Evolutionary conservation across 2,113 vertebrate species (phyloP), one percentile per base, ranked within the genome.

Genomic region (Alces alces): DNA sequence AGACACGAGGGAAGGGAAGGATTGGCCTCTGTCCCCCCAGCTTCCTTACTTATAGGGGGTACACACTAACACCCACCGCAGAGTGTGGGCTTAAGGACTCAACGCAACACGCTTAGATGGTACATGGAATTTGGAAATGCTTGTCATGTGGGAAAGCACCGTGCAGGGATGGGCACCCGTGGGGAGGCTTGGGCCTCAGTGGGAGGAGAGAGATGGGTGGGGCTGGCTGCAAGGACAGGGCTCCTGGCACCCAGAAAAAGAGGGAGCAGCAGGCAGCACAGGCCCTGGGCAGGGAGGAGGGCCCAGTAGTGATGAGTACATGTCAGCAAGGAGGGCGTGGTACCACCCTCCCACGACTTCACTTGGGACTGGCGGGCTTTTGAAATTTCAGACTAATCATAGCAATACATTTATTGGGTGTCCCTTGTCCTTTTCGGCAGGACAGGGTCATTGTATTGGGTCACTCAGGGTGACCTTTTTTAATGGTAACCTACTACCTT

Each of bases 121-220:
- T 2, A 10, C 30, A n/a, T 54, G 30, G 25, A 70, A 85, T 6
- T 36, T 9, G 6, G 50, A 85, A 80, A 95, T 13, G 47, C 11
- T 16, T 55, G 1, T 50, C 23, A 25, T 23, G 6, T 55, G 89
- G 43, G 61, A 84, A 93, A 88, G 78, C 13, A 47, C 60, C 55
- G 30, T 47, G 27, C 39, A 78, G 15, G 54, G 13, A 28, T 55
- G n/a, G n/a, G 25, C 0, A 12, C 30, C 39, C 4, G 0, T 33
- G 60, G 58, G 58, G 30, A 9, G 80, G 66, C 54, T 79, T 60
- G 36, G 43, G 17, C 14, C 10, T n/a, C 8, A 55, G 21, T 33
- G 50, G 19, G 33, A 88, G 13, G n/a, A 2, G 5, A 17, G 9
- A 10, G 2, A 6, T 3, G 5, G 14, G 25, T 52, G 12, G 25